Evolutionary conservation across 2,797 vertebrate species (phyloP).

Genomic region (Poecilia picta): DNA sequence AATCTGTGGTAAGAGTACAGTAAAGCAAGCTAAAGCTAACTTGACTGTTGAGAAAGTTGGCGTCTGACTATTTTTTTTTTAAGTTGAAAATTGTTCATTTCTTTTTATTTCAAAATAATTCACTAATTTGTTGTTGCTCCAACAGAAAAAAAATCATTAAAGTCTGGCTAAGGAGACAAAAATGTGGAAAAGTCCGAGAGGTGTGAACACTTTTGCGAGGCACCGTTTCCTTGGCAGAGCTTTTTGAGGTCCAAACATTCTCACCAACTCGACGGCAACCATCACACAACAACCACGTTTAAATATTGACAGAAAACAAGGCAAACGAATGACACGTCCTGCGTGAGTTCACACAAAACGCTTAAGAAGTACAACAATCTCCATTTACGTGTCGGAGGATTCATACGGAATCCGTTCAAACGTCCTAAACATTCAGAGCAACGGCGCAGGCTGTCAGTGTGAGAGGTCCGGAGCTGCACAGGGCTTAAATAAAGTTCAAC

Average conservation of each 20-base stretch:
- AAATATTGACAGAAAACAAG: neutral
- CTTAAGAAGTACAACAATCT: neutral
- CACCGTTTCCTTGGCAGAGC: neutral
- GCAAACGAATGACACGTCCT: neutral
- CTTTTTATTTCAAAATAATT: neutral
- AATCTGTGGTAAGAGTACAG: too few species aligned
- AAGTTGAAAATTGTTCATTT: neutral
- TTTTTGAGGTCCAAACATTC: neutral
- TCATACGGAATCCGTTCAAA: neutral
- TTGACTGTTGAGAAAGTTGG: neutral
- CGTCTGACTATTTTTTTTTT: neutral
- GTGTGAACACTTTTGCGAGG: neutral
- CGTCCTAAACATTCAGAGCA: constrained; percentile 4
- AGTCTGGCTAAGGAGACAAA: neutral
- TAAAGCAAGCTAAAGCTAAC: neutral
- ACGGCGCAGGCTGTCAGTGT: neutral
- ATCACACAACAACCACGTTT: neutral
- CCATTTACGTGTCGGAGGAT: neutral
- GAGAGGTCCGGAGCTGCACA: neutral
- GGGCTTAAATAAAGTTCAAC: too few species aligned
- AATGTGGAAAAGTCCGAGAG: neutral
- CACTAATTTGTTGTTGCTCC: neutral
- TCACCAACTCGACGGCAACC: neutral
- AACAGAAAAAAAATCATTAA: neutral
- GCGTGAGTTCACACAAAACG: neutral